A percentile compares a stretch with the other conserved stretches of the same genome.
phyloP scores from a whole-genome alignment of 2,888 invertebrate species.

The Eristalis arbustorum region DNA sequence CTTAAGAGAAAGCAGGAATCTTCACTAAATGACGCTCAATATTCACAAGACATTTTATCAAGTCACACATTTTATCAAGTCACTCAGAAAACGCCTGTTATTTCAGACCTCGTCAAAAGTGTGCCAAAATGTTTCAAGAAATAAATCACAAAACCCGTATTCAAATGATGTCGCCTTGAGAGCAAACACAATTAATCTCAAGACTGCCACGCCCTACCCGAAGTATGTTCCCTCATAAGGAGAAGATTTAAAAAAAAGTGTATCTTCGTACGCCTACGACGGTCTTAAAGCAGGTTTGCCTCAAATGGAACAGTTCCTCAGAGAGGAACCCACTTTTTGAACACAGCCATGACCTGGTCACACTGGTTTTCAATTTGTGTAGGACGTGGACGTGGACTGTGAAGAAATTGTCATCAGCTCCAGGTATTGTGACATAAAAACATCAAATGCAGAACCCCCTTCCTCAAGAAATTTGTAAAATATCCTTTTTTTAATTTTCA shows the following conservation, averaged over 20 bases:
- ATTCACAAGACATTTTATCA: too few species aligned
- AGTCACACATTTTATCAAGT: too few species aligned
- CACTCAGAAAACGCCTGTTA: too few species aligned
- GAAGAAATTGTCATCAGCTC: not conserved
- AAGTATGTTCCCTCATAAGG: not conserved
- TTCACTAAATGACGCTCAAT: too few species aligned
- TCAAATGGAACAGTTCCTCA: not conserved
- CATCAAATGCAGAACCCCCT: not conserved
- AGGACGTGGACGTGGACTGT: too few species aligned
- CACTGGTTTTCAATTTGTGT: not conserved
- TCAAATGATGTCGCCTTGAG: not conserved
- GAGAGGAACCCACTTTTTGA: not conserved
- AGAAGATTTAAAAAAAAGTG: not conserved
- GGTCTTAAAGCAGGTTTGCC: not conserved
- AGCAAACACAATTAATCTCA: not conserved
- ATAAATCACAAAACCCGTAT: not conserved
- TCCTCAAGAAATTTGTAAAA: not conserved
- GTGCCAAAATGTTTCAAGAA: not conserved
- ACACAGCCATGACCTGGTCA: not conserved
- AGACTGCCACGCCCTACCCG: not conserved
- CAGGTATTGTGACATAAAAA: too few species aligned
- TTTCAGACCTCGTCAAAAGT: not conserved
- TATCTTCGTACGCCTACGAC: not conserved
- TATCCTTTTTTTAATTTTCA: too few species aligned
- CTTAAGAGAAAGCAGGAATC: too few species aligned